Evolutionary conservation across 53 echinoderm and acorn worm genomes (phyloP), one percentile per base, ranked within the genome.

Genomic region (Astropecten irregularis): DNA sequence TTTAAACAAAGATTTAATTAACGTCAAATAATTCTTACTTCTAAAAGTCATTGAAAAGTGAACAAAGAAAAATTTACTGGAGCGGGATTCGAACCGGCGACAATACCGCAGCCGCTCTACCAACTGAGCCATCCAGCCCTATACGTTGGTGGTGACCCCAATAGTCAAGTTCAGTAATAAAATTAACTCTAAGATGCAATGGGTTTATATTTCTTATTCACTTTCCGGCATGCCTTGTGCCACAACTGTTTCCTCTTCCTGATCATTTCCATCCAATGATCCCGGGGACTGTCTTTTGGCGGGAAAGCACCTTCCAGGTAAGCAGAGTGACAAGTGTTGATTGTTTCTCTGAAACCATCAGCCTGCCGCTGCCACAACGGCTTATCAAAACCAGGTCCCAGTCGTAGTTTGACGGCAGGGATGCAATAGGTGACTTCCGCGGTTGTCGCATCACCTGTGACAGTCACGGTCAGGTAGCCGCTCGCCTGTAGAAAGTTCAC

Each of bases 351-450:
- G 49, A 69, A 69, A 9, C 31, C 69, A 13, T 69, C 49, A 19
- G 69, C 69, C 4, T n/a, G 49, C 31, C 23, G 69, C 49, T 69
- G 69, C 69, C 69, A 69, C 29, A 49, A 49, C 2, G 69, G 28
- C 48, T 13, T 46, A n/a, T 31, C 59, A 2, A 1, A 21, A 22
- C 14, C 22, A 19, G 36, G 42, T 21, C 29, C 68, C 4, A 13
- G 40, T n/a, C 20, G 49, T 29, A n/a, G 26, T 69, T 46, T 69
- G 32, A 30, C 49, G 31, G 27, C 32, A 28, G 69, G 48, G 48
- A 69, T 48, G 69, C 49, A 28, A 49, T 69, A 69, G 15, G 49
- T 49, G 27, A 69, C 49, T 49, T 69, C 49, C 14, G 47, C 47
- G 28, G 69, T 30, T 48, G 40, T 30, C n/a, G 30, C 69, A 28